phyloP scores from a whole-genome alignment of 2,797 vertebrate genomes.

The Phataginus tetradactyla region DNA sequence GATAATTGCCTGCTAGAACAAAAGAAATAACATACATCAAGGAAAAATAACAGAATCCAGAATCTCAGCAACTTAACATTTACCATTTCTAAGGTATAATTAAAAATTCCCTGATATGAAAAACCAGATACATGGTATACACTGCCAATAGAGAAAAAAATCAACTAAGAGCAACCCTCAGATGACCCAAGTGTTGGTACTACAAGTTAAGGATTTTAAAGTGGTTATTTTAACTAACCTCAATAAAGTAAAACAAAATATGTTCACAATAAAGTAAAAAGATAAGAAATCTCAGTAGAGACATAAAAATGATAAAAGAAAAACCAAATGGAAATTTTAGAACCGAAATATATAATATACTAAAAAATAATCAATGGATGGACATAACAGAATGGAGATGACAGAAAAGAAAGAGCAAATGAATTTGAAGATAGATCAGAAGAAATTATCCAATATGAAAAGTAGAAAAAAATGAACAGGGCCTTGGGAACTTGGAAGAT shows the following conservation, averaged over 20 bases:
- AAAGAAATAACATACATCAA: slow-evolving; percentile 29
- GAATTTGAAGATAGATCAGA: not conserved
- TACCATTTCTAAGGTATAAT: not conserved
- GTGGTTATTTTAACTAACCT: not conserved
- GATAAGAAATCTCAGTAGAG: not conserved
- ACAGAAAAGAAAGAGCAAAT: not conserved
- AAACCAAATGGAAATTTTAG: not conserved
- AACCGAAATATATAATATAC: not conserved
- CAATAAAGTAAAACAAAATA: slow-evolving; percentile 20
- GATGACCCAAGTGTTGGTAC: not conserved
- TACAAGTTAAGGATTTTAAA: not conserved
- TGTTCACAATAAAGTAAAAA: not conserved
- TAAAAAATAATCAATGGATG: not conserved
- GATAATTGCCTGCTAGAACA: not conserved
- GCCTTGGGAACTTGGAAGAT: not conserved
- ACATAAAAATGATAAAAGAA: not conserved
- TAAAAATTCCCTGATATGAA: not conserved
- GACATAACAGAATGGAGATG: not conserved
- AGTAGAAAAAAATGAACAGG: not conserved
- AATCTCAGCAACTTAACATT: slow-evolving; percentile 2
- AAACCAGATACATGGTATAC: not conserved
- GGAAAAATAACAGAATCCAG: not conserved
- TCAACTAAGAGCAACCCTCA: not conserved
- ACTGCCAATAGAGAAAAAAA: not conserved
- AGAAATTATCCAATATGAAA: not conserved